These are phyloP conservation scores for Pygmarrhopalites habei DNA, from an alignment of 1,140 invertebrate species.

Conservation along the genomic window DNA sequence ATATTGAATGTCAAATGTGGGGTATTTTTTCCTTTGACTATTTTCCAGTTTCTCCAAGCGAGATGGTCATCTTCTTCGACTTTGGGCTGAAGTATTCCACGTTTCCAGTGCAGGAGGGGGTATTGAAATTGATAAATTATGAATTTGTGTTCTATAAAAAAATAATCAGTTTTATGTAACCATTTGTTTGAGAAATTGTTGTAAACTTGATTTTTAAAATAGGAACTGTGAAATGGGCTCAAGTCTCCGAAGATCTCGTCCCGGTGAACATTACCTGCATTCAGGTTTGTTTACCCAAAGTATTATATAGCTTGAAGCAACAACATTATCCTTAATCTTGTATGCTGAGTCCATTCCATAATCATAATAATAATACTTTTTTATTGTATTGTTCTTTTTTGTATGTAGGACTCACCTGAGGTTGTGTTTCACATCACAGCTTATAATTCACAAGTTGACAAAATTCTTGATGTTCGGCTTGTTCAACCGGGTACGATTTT, in stretches of 20 bases:
- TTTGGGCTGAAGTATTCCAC: slow-evolving; percentile 39
- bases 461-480: slow-evolving; percentile 92
- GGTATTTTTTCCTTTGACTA: too few relatives aligned
- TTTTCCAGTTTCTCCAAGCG: slow-evolving; percentile 31
- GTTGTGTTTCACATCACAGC: slow-evolving; percentile 96
- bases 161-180: too few relatives aligned
- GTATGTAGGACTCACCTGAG: slow-evolving; percentile 57
- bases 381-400: not conserved
- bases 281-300: slow-evolving; percentile 56
- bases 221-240: slow-evolving; percentile 75
- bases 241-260: slow-evolving; percentile 93
- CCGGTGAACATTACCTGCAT: slow-evolving; percentile 96
- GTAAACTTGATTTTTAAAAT: too few relatives aligned
- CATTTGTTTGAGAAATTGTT: too few relatives aligned
- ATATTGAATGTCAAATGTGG: too few relatives aligned
- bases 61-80: slow-evolving; percentile 37
- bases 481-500: slow-evolving; percentile 71
- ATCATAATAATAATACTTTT: too few relatives aligned
- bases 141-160: too few relatives aligned
- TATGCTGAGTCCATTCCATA: too few relatives aligned
- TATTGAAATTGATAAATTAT: too few relatives aligned
- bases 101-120: slow-evolving; percentile 38
- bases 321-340: too few relatives aligned
- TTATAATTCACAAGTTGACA: slow-evolving; percentile 96
- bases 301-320: too few relatives aligned